phyloP scores from a whole-genome alignment of 2,797 vertebrate genomes.

The Sebastes baramenuke region DNA sequence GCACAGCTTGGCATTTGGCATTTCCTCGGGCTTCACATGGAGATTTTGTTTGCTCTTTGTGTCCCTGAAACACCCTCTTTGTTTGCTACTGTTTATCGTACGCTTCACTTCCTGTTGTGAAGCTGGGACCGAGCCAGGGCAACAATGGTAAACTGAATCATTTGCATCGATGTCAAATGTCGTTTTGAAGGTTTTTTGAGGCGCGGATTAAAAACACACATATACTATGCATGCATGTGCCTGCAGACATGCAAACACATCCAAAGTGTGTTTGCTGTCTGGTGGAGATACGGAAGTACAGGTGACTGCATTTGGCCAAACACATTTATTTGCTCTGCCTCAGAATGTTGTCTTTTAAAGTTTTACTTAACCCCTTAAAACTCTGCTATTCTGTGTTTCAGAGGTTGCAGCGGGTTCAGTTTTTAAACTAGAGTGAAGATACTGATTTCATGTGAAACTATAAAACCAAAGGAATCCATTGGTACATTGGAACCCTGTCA shows the following conservation, averaged over 20 bases:
- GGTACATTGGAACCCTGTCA: too few relatives aligned
- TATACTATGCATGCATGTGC: not conserved
- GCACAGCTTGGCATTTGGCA: conserved; percentile 46
- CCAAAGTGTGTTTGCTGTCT: not conserved
- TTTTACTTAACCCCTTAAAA: not conserved
- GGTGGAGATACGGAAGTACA: not conserved
- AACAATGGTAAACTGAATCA: not conserved
- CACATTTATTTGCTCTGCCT: not conserved
- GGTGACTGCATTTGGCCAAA: not conserved
- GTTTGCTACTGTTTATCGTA: conserved; percentile 13
- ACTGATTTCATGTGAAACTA: too few relatives aligned
- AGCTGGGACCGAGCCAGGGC: conserved; percentile 16
- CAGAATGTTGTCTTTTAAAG: not conserved
- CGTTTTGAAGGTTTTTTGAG: not conserved
- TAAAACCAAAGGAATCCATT: too few relatives aligned
- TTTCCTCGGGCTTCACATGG: conserved; percentile 38
- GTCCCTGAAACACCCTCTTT: conserved; percentile 40
- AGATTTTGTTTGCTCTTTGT: conserved; percentile 23
- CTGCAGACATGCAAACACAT: not conserved
- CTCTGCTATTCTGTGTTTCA: too few relatives aligned
- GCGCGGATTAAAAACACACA: not conserved
- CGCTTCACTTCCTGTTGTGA: conserved; percentile 17
- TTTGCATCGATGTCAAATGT: conserved; percentile 23
- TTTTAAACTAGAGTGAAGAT: too few relatives aligned
- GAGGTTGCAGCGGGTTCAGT: too few relatives aligned